Base-by-base conservation (phyloP, 2,888 invertebrate genomes). In the Nyleta sp. region DNA sequence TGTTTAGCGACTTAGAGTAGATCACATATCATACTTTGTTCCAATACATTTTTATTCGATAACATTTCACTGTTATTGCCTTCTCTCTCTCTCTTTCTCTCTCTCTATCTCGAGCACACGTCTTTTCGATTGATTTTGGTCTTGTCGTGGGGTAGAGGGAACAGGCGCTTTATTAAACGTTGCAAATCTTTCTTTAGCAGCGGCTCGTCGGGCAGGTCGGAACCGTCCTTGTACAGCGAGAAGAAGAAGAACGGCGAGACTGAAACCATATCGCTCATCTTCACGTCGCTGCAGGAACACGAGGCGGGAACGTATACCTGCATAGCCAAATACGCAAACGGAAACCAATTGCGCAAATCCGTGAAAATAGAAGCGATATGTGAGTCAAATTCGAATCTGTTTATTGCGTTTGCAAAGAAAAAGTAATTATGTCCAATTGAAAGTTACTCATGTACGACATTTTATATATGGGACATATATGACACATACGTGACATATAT, bases 261-360 rank as follows among this genome's bases (percentile, higher is more conserved):
- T 86, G 93, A 94, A 81, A 93, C 93, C 81, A 92, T 95, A 83
- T 93, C 94, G 67, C 92, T 97, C 74, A 94, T 96, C 89, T 95
- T 97, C 88, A 93, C 94, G 55, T 94, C 94, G 35, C 92, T 97
- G 83, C 93, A 94, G 40, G 94, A 95, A 81, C 93, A 94, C 68
- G 95, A 97, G 92, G 95, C 94, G 35, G 97, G 97, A 72, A 93
- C 92, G 83, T 97, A 97, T 91, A 95, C 94, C 77, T 97, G 97
- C 88, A 93, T 93, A 24, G 96, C 96, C n/a, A 94, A 93, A 74
- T 97, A 96, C 91, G 95, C 96, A 75, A 92, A 92, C 83, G 94
- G 94, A 70, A 93, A 94, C 86, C 91, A 92, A 31, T 91, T 96
- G 59, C 92, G 91, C 82, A 94, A 94, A 68, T 93, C 93, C 77